phyloP scores from a whole-genome alignment of 2,113 vertebrate genomes.

The Pelodiscus sinensis region DNA sequence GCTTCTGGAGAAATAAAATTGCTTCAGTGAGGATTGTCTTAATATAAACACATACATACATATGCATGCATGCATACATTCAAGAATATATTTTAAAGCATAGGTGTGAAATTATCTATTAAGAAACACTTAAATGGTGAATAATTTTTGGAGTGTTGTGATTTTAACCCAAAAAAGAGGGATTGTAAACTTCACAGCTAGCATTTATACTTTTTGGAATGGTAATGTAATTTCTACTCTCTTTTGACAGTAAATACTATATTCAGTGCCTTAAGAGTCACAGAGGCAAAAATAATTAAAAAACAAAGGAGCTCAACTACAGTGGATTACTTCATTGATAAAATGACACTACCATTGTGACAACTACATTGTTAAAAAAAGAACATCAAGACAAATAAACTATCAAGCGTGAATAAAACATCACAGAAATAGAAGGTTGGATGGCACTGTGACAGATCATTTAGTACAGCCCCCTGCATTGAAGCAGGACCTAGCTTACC shows the following conservation, averaged over 20 bases:
- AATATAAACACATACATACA: neutral
- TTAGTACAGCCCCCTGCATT: neutral
- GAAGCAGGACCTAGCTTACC: neutral
- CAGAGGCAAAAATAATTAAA: neutral
- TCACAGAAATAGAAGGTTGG: neutral
- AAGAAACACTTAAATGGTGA: neutral
- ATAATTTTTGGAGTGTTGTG: neutral
- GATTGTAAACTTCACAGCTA: neutral
- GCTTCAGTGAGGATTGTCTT: neutral
- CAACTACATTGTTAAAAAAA: neutral
- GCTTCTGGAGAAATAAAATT: neutral
- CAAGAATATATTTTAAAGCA: neutral
- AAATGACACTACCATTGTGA: neutral
- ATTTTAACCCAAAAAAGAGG: constrained; percentile 1
- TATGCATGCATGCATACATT: neutral
- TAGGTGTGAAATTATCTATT: neutral
- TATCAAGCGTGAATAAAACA: neutral
- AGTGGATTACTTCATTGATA: constrained; percentile 1
- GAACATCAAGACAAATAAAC: neutral
- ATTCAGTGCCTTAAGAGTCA: neutral
- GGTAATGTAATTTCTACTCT: neutral
- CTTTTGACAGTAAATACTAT: constrained; percentile 19
- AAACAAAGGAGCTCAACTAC: neutral
- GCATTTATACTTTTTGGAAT: neutral
- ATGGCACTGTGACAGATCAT: neutral